Evolutionary conservation across 2,797 vertebrate species (phyloP).

Genomic region (Vipera latastei): DNA sequence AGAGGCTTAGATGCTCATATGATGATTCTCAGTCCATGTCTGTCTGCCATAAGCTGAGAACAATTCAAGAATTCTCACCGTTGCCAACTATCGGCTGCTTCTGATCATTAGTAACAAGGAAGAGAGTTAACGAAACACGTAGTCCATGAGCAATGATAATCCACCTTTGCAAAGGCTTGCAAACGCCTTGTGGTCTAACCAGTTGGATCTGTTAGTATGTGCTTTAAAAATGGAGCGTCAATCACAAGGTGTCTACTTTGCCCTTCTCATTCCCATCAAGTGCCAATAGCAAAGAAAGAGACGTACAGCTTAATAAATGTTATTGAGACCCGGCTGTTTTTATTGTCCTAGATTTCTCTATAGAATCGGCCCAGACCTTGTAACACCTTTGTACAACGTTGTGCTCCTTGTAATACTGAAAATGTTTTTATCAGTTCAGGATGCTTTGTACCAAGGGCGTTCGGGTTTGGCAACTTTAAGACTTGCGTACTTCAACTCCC

Average conservation of each 20-base stretch:
- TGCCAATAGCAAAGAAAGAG: not conserved
- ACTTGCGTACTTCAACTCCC: not conserved
- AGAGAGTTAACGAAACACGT: not conserved
- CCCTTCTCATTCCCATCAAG: not conserved
- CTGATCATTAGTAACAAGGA: not conserved
- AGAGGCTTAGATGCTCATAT: not conserved
- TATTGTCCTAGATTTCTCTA: not conserved
- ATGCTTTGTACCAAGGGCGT: not conserved
- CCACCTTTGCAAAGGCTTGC: not conserved
- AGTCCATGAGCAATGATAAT: too few species aligned
- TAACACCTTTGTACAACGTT: not conserved
- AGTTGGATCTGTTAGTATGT: not conserved
- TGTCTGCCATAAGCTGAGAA: not conserved
- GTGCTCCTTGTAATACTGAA: not conserved
- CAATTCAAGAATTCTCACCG: not conserved
- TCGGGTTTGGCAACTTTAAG: not conserved
- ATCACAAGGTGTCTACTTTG: not conserved
- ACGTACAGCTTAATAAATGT: not conserved
- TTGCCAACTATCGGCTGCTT: not conserved
- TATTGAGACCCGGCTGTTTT: too few species aligned
- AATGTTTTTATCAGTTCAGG: not conserved
- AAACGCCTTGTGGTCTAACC: not conserved
- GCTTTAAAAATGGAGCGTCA: not conserved
- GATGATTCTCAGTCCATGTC: not conserved
- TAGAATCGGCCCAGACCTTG: not conserved